phyloP scores from a whole-genome alignment of 92 coral and sea anemone genomes.

The Phenganax marumi region DNA sequence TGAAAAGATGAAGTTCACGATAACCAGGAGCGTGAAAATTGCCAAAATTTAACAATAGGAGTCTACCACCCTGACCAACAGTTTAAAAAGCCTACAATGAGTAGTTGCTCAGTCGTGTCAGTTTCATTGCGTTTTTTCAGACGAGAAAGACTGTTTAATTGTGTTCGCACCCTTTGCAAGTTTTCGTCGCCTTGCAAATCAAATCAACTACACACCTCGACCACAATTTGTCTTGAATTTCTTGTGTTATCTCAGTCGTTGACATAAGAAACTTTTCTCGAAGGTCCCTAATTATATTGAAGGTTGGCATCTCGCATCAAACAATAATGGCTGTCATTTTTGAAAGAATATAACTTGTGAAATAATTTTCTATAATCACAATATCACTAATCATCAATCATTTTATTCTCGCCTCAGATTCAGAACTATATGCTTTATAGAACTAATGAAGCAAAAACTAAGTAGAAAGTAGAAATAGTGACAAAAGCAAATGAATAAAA shows the following conservation, averaged over 20 bases:
- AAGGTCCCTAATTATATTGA: neutral
- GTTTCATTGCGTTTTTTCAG: slow-evolving; percentile 16
- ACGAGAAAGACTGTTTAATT: slow-evolving; percentile 10
- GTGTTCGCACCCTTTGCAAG: neutral
- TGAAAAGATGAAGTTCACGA: neutral
- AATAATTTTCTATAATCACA: slow-evolving; percentile 4
- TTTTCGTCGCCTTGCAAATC: slow-evolving; percentile 12
- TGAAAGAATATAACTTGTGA: neutral
- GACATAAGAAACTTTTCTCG: neutral
- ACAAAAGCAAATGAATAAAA: neutral
- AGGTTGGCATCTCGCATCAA: neutral
- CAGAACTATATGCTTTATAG: neutral
- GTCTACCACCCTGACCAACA: neutral
- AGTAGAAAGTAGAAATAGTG: neutral
- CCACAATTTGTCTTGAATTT: neutral
- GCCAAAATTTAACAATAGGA: neutral
- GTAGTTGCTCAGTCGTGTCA: slow-evolving; percentile 1
- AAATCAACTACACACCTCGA: neutral
- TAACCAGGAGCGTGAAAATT: neutral
- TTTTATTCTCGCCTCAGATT: neutral
- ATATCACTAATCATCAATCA: slow-evolving; percentile 9
- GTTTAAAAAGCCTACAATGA: slow-evolving; percentile 15
- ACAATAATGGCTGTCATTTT: slow-evolving; percentile 12
- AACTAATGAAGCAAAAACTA: neutral
- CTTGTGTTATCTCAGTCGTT: neutral